Base-by-base conservation (phyloP, 92 coral and sea anemone species). In the Phymanthus crucifer region DNA sequence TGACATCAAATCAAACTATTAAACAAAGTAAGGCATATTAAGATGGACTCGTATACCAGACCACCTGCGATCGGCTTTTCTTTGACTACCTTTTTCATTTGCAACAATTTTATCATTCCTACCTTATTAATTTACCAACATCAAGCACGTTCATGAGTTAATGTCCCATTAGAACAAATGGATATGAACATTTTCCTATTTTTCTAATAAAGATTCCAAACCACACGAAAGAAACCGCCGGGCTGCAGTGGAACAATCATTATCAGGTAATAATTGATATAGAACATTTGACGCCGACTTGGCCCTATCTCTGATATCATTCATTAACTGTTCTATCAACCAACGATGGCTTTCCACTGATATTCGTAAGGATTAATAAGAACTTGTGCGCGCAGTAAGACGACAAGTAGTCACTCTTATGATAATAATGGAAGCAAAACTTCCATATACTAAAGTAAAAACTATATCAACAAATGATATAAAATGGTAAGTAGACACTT, bases 161-260 rank as follows among this genome's bases (percentile, higher is more conserved):
- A 18, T 18, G 4, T 52, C 3, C 23, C 61, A 52, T 0, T 52
- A 18, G 21, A 21, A 24, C 1, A 54, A 61, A 27, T 61, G 3
- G 29, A 18, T 5, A 61, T 8, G 29, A 61, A 31, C 23, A 27
- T 16, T 61, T 61, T 27, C 23, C 17, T 10, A 61, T 61, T 61
- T 26, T 61, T 27, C 13, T 17, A 29, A 27, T 61, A n/a, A 8
- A 61, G 68, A 61, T 61, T 61, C 68, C 32, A 61, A 61, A 29
- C 68, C 68, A 1, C 29, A 61, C 68, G 68, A 29, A 61, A 61
- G 68, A 27, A 61, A 13, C 27, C 68, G 68, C 35, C 68, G 68
- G 17, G 68, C 68, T 61, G 68, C 68, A 61, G 68, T 61, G 17
- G 68, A 61, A 27, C 26, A 19, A 54, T 11, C 64, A 21, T 3